phyloP scores from a whole-genome alignment of 2,113 vertebrate genomes.

The Cricetomys ansorgei region DNA sequence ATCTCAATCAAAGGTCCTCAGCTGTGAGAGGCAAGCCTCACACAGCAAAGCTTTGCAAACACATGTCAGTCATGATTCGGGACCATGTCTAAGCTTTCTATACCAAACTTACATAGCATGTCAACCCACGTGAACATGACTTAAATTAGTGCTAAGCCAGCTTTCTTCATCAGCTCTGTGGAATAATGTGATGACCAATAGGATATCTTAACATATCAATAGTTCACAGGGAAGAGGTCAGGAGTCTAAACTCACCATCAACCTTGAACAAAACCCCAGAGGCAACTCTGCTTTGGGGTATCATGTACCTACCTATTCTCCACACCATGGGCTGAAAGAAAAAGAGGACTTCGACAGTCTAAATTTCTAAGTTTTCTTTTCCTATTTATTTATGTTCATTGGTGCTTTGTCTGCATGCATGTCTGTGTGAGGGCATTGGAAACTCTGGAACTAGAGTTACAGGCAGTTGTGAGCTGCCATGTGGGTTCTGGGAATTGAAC shows the following conservation, averaged over 20 bases:
- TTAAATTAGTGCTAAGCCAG: constrained; percentile 60
- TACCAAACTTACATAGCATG: constrained; percentile 54
- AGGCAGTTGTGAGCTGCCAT: too few species aligned
- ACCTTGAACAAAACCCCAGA: not conserved
- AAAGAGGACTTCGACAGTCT: not conserved
- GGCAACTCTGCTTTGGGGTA: not conserved
- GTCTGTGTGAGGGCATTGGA: too few species aligned
- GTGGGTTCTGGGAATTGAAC: too few species aligned
- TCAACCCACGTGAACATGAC: constrained; percentile 20
- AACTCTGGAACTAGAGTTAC: too few species aligned
- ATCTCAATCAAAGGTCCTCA: constrained; percentile 49
- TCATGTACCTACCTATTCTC: not conserved
- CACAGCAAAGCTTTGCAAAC: constrained; percentile 22
- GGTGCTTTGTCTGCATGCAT: too few species aligned
- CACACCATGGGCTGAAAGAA: not conserved
- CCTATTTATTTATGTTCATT: too few species aligned
- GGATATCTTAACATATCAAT: constrained; percentile 7
- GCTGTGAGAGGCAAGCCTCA: constrained; percentile 28
- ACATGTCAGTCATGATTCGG: constrained; percentile 52
- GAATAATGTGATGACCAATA: constrained; percentile 31
- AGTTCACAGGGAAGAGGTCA: not conserved
- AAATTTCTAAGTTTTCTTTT: not conserved
- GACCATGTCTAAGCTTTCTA: constrained; percentile 66
- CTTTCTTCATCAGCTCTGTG: constrained; percentile 42
- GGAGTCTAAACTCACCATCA: constrained; percentile 30